These are phyloP conservation scores for Formica aserva DNA, from an alignment of 2,888 invertebrate species.

Conservation along the genomic window DNA sequence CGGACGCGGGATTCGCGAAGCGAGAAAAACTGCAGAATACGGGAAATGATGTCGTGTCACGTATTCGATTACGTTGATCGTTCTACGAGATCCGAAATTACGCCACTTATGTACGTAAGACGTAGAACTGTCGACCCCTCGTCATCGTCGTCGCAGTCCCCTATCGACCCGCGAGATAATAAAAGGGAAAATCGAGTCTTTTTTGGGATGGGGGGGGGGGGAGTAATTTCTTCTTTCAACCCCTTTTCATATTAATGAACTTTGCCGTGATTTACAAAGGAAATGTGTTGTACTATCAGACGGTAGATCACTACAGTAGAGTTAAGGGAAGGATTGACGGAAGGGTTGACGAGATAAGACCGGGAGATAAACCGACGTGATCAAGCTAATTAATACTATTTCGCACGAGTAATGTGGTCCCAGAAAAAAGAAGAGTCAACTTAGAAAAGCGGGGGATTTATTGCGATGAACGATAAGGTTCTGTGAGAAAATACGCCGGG, in stretches of 20 bases:
- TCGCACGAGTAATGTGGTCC: slow-evolving; percentile 44
- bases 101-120: slow-evolving; percentile 60
- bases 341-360: background rate
- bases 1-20: slow-evolving; percentile 42
- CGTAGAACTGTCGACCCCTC: slow-evolving; percentile 14
- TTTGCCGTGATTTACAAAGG: slow-evolving; percentile 2
- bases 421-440: slow-evolving; percentile 25
- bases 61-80: slow-evolving; percentile 81
- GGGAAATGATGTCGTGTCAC: slow-evolving; percentile 79
- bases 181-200: slow-evolving; percentile 55
- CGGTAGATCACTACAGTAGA: background rate
- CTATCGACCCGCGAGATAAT: slow-evolving; percentile 60
- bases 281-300: background rate
- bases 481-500: slow-evolving; percentile 50
- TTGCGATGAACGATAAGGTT: slow-evolving; percentile 69
- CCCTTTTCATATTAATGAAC: background rate
- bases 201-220: background rate
- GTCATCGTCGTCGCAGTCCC: slow-evolving; percentile 20
- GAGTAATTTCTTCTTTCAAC: background rate
- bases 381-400: slow-evolving; percentile 74
- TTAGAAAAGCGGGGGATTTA: slow-evolving; percentile 58
- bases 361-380: slow-evolving; percentile 50
- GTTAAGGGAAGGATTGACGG: background rate
- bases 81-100: slow-evolving; percentile 73
- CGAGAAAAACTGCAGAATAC: slow-evolving; percentile 62